phyloP scores from a whole-genome alignment of 2,888 invertebrate species.

The Orthosia cruda region DNA sequence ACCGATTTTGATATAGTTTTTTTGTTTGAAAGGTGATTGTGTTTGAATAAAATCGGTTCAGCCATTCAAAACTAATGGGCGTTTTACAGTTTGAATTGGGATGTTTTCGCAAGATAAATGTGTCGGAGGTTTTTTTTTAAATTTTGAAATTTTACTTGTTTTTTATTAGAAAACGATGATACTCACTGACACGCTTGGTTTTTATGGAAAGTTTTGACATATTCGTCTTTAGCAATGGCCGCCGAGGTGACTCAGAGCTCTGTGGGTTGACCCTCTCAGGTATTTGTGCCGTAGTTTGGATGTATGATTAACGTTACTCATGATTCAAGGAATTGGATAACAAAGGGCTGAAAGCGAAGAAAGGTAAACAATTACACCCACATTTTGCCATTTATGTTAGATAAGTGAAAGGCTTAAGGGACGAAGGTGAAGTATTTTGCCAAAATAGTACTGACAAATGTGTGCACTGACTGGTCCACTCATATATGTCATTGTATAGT shows the following conservation, averaged over 20 bases:
- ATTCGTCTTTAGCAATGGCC: not conserved
- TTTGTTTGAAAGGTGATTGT: no score
- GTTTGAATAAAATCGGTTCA: no score
- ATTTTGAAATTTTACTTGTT: no score
- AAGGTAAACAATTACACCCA: slow-evolving; percentile 2
- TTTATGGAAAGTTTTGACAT: not conserved
- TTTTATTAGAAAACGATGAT: not conserved
- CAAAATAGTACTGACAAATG: no score
- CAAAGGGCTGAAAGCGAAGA: not conserved
- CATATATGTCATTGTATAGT: no score
- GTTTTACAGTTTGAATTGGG: no score
- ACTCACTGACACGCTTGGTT: no score
- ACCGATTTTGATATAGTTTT: no score
- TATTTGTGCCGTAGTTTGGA: slow-evolving; percentile 2
- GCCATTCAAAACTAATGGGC: no score
- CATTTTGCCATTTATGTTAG: not conserved
- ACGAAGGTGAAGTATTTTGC: not conserved
- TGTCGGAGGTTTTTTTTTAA: no score
- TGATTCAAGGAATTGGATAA: not conserved
- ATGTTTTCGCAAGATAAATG: no score
- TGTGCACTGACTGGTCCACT: no score
- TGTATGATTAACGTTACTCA: slow-evolving; percentile 21
- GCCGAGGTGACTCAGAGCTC: not conserved
- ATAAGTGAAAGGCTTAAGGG: not conserved
- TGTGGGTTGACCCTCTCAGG: not conserved